Evolutionary conservation across 2,888 invertebrate genomes (phyloP), one percentile per base, ranked within the genome.

Genomic region (Drosophila macrospina): DNA sequence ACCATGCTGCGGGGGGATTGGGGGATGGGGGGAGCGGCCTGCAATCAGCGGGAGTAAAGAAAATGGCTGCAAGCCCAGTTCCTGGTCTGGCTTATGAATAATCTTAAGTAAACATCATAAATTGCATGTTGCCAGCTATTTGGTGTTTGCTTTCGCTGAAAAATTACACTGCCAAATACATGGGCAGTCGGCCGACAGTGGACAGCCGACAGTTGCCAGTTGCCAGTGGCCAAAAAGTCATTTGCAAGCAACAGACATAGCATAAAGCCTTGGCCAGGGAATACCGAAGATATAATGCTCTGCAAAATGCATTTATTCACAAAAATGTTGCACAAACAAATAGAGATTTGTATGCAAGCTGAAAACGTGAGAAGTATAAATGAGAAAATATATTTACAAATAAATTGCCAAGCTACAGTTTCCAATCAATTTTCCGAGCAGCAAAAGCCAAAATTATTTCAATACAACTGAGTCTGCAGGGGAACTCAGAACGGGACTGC

Each of bases 41-140:
- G 59, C 69, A 73, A 73, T 73, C 72, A 69, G 15, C 7, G 32
- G 16, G 10, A 24, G 16, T 8, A 16, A 51, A 39, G 28, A 39
- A 42, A 28, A 11, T 32, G 5, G 6, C 42, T 41, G 44, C 45
- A 51, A 55, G 55, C 54, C 67, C 50, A 47, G 47, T 1, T 6
- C 2, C 6, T 1, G 30, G 47, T 32, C 16, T 39, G 37, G 70
- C 57, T 75, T 71, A 79, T 82, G 75, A 82, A 82, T 85, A 85
- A 78, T 83, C 83, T 83, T 82, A 64, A 80, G 85, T 69, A 80
- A 83, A 83, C 83, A 83, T 82, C 83, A 82, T 82, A 85, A 83
- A 83, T 83, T 83, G 81, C 85, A 85, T 72, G 80, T 69, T 76
- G 71, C 55, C 66, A 56, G 74, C 68, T 59, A 56, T 73, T 78